phyloP scores from a whole-genome alignment of 2,113 vertebrate genomes.

The Promerops cafer region DNA sequence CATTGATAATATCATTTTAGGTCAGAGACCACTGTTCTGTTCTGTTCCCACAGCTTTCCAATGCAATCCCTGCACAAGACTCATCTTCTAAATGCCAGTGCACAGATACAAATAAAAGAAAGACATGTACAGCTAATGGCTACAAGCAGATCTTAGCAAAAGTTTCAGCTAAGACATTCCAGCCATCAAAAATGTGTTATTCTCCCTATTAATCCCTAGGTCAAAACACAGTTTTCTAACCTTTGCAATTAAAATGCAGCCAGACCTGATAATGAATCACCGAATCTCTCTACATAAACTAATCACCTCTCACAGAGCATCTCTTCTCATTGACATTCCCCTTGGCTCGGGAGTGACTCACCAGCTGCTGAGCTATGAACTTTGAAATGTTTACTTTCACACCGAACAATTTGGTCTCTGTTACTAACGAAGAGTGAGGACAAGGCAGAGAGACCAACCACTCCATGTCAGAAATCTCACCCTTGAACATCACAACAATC shows the following conservation, averaged over 20 bases:
- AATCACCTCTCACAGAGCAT: slow-evolving; percentile 9
- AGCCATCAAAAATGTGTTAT: not conserved
- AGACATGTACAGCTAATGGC: not conserved
- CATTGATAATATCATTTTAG: not conserved
- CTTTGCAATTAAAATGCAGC: slow-evolving; percentile 27
- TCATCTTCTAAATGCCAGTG: not conserved
- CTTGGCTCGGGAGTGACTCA: slow-evolving; percentile 30
- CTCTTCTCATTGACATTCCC: slow-evolving; percentile 23
- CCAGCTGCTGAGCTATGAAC: slow-evolving; percentile 43
- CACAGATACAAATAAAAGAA: not conserved
- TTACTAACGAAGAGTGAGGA: not conserved
- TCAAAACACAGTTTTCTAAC: slow-evolving; percentile 23
- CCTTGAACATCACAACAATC: not conserved
- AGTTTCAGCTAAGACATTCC: not conserved
- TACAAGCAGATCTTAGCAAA: not conserved
- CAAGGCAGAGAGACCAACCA: not conserved
- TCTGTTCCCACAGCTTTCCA: not conserved
- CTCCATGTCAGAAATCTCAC: not conserved
- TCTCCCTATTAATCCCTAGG: not conserved
- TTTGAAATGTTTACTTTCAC: slow-evolving; percentile 38
- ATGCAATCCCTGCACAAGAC: not conserved
- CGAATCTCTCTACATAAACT: not conserved
- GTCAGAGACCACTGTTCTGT: not conserved
- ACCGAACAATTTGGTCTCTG: not conserved
- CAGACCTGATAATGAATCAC: slow-evolving; percentile 24